Percentiles rank a stretch among this genome's conserved stretches.
Conservation (phyloP, 2,797 vertebrate genomes). For the Pangasius djambal region DNA sequence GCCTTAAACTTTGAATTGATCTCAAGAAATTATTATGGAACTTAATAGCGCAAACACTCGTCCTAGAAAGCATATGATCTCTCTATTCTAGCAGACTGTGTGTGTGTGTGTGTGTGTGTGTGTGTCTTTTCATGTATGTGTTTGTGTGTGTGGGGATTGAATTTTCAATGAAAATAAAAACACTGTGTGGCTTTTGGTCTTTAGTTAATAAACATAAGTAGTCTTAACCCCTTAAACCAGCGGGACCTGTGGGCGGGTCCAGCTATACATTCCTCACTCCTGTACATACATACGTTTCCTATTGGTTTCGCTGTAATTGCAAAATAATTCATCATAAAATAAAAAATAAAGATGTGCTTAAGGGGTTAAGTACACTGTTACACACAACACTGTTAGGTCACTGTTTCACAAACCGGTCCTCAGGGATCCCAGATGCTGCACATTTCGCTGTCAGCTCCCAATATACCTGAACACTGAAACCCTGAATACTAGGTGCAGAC, state of each 20-base stretch:
- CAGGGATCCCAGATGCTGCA: neutral
- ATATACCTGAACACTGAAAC: neutral
- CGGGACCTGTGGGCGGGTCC: neutral
- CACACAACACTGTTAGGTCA: neutral
- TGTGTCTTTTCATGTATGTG: neutral
- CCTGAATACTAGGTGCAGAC: neutral
- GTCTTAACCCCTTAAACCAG: slow-evolving; percentile 15
- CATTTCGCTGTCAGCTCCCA: neutral
- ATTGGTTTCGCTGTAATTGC: neutral
- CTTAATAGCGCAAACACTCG: neutral
- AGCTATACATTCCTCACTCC: neutral
- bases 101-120: neutral
- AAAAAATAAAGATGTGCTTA: neutral
- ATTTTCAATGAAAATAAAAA: slow-evolving; percentile 4
- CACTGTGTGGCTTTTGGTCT: slow-evolving; percentile 24
- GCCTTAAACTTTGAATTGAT: neutral
- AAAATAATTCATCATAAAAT: neutral
- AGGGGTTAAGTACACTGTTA: slow-evolving; percentile 7
- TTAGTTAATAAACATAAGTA: neutral
- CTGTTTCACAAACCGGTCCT: slow-evolving; percentile 21
- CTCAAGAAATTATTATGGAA: neutral
- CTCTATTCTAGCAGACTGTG: neutral
- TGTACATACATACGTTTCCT: neutral
- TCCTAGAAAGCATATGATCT: slow-evolving; percentile 12
- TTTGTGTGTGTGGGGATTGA: neutral